Base-by-base conservation (phyloP, 1,140 invertebrate species). In the Drosophila nebulosa region DNA sequence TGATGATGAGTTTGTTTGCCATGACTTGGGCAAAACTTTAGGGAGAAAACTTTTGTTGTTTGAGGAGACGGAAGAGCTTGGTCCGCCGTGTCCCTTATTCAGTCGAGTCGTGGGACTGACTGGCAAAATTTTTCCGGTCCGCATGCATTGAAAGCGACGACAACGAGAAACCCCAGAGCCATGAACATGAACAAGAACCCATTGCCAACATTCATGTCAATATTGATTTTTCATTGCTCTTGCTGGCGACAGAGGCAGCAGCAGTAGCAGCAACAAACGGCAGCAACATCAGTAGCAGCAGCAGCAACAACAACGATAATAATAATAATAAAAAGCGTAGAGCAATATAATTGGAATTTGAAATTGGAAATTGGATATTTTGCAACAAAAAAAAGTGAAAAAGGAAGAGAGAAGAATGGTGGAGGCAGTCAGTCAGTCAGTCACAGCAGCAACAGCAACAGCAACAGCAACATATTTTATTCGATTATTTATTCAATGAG, bases 261-360 rank as follows among this genome's bases (percentile, higher is more conserved):
- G 51, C 42, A 69, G 24, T 30, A 58, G 5, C 52, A 57, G 16
- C 26, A 61, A n/a, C 53, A 74, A 14, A 6, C 39, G 50, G 22
- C 27, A 62, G 12, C 55, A 74, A 12, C 57, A 32, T 32, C 79
- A 74, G 42, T 30, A 61, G 42, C 65, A 78, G 50, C 55, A 63
- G 42, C 42, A 30, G 5, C 52, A 80, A 14, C 27, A 72, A 61
- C 53, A 73, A 65, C 26, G 68, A 81, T 64, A 78, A 85, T 74
- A 85, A 85, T 77, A 85, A 78, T 86, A 88, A 84, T 80, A 80
- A 86, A 88, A 88, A 88, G 78, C 83, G 81, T 86, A 88, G 58
- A 81, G 81, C 78, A 79, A 88, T 88, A 88, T 88, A 88, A 88
- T 88, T 88, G 83, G 84, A 88, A 89, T 88, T 88, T 88, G 75